Percentiles rank a stretch among this genome's conserved stretches.
These are phyloP conservation scores for Zele albiditarsus DNA, from an alignment of 2,888 invertebrate genomes.

Conservation along the genomic window DNA sequence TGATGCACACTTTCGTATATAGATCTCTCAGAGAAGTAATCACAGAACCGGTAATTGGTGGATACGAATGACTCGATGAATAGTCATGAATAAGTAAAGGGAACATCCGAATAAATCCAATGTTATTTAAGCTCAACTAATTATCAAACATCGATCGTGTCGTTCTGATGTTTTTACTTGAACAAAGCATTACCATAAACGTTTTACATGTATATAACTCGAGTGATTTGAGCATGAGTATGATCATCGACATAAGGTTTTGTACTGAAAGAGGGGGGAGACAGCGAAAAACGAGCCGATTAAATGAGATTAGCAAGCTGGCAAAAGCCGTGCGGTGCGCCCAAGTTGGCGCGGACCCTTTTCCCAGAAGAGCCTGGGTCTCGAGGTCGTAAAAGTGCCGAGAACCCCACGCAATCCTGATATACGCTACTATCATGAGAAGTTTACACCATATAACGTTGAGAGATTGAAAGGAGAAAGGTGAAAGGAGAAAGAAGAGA, in stretches of 20 bases:
- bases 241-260: conserved; percentile 38
- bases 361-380: conserved; percentile 60
- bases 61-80: conserved; percentile 63
- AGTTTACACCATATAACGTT: conserved; percentile 41
- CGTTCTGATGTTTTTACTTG: conserved; percentile 14
- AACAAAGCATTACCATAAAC: conserved; percentile 19
- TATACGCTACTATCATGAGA: conserved; percentile 38
- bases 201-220: not conserved
- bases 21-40: conserved; percentile 25
- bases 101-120: conserved; percentile 47
- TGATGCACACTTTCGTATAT: conserved; percentile 43
- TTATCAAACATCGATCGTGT: conserved; percentile 50
- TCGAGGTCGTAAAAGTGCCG: conserved; percentile 59
- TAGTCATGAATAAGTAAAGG: conserved; percentile 63
- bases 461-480: conserved; percentile 29
- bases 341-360: conserved; percentile 47
- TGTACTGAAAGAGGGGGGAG: not conserved
- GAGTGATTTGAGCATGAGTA: not conserved
- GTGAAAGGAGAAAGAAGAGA: conserved; percentile 30
- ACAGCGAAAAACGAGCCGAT: conserved; percentile 56
- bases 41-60: conserved; percentile 61
- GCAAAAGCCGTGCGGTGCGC: conserved; percentile 24
- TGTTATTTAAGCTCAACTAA: conserved; percentile 50
- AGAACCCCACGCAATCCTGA: conserved; percentile 32
- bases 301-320: conserved; percentile 56